Base-by-base conservation (phyloP, 2,888 invertebrate species). In the Strigamia crassipes region DNA sequence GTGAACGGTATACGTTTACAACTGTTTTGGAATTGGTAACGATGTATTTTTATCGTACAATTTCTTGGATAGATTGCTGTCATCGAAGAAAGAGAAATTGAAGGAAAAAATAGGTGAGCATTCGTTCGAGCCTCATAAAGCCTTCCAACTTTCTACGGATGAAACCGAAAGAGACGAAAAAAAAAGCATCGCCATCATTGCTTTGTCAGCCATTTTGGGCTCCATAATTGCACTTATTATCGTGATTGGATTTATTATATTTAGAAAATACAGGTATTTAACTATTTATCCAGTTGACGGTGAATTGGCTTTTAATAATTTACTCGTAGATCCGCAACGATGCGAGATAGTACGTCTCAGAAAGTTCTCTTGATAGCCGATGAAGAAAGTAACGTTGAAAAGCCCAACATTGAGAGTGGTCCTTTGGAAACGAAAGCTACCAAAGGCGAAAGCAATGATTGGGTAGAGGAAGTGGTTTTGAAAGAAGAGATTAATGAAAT, bases 211-310 rank as follows among this genome's bases (percentile, higher is more conserved):
- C 5, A 9, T 51, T 51, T 13, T 51, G n/a, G 13, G 51, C 51
- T 3, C 10, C n/a, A 51, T 51, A n/a, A 3, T 51, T n/a, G 51
- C 34, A 34, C 3, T 34, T 34, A 34, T 9, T 6, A 10, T 2
- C 2, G 10, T n/a, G 4, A 51, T 51, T 51, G 51, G 51, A n/a
- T n/a, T 51, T 51, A n/a, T 51, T n/a, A 9, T 51, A n/a, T 51
- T 51, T 51, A 51, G n/a, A 51, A 51, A 51, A n/a, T 51, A n/a
- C 51, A 51, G 51, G 51, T 51, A 51, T n/a, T n/a, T 51, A n/a
- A 10, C 51, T 4, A 51, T 2, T 51, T 3, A 51, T 2, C 3
- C 13, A 4, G 13, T 51, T 51, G 10, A 6, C 34, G 10, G 3
- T 51, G 51, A 51, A 51, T 2, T 51, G 10, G 10, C 3, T 51